Percentiles rank a stretch among this genome's conserved stretches.
These are phyloP conservation scores for Menura novaehollandiae DNA, from an alignment of 2,113 vertebrate genomes.

Conservation along the genomic window DNA sequence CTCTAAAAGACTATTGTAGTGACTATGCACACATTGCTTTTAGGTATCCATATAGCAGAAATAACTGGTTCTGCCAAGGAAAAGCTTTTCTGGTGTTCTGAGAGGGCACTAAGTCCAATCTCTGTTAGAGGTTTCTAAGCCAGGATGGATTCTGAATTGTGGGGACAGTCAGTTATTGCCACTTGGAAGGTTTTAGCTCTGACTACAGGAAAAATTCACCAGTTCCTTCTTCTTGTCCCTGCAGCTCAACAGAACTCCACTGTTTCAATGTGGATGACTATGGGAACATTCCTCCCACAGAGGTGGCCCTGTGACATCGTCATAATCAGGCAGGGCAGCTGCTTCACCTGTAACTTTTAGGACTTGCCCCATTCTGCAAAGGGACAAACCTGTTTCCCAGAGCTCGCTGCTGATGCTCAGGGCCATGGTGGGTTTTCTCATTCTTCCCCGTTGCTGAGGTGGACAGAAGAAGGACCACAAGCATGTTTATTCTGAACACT, in stretches of 20 bases:
- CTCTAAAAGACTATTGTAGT: background rate
- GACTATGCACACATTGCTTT: background rate
- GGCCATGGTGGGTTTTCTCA: accelerated
- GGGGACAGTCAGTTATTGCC: background rate
- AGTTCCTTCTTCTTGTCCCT: background rate
- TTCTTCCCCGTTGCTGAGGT: background rate
- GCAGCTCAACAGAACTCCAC: background rate
- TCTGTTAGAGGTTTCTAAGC: background rate
- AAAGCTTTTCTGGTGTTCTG: background rate
- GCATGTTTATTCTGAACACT: background rate
- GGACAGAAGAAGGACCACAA: background rate
- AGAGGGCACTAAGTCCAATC: background rate
- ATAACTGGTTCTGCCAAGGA: background rate
- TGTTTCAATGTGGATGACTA: background rate
- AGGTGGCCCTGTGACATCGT: accelerated
- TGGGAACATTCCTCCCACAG: background rate
- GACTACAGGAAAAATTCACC: background rate
- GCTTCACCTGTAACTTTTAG: background rate
- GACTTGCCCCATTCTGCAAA: background rate
- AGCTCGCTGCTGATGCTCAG: accelerated
- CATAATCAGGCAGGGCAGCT: background rate
- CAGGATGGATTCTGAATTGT: background rate
- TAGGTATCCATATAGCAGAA: background rate
- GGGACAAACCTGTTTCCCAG: background rate
- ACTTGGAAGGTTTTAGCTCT: background rate